These are phyloP conservation scores for Leptarthrus brevirostris DNA, from an alignment of 2,888 invertebrate species.

Conservation along the genomic window DNA sequence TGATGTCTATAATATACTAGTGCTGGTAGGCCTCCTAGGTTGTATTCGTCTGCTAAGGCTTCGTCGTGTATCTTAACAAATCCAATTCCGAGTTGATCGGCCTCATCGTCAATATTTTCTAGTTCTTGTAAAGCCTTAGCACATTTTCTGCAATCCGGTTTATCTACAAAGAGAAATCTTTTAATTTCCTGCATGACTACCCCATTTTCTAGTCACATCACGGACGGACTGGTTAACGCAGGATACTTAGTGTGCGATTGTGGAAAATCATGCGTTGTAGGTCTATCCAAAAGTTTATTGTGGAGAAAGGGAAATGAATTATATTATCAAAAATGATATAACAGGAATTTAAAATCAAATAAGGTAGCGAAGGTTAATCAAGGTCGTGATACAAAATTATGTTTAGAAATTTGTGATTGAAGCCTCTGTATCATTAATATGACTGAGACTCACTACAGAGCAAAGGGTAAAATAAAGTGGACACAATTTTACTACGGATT, in stretches of 20 bases:
- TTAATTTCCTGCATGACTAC: background rate
- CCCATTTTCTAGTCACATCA: background rate
- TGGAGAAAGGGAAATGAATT: background rate
- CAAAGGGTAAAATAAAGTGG: too few relatives aligned
- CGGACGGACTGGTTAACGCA: slow-evolving; percentile 36
- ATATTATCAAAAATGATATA: too few relatives aligned
- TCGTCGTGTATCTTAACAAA: slow-evolving; percentile 95
- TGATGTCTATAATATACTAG: slow-evolving; percentile 94
- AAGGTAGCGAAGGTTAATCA: too few relatives aligned
- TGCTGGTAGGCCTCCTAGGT: slow-evolving; percentile 86
- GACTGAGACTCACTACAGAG: too few relatives aligned
- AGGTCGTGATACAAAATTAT: too few relatives aligned
- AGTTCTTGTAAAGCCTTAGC: slow-evolving; percentile 89
- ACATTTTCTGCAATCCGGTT: slow-evolving; percentile 92
- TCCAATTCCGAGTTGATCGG: slow-evolving; percentile 92
- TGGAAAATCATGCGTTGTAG: slow-evolving; percentile 38
- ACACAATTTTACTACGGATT: too few relatives aligned
- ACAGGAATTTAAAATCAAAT: too few relatives aligned
- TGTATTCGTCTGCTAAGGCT: slow-evolving; percentile 90
- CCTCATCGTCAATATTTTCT: slow-evolving; percentile 95
- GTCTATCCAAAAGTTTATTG: background rate
- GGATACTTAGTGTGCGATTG: slow-evolving; percentile 32
- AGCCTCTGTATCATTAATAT: too few relatives aligned
- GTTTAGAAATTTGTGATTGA: too few relatives aligned
- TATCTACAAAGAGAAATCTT: slow-evolving; percentile 73